Percentiles rank a stretch among this genome's conserved stretches.
These are phyloP conservation scores for Bathynomus jamesi DNA, from an alignment of 1,140 invertebrate genomes.

Conservation along the genomic window DNA sequence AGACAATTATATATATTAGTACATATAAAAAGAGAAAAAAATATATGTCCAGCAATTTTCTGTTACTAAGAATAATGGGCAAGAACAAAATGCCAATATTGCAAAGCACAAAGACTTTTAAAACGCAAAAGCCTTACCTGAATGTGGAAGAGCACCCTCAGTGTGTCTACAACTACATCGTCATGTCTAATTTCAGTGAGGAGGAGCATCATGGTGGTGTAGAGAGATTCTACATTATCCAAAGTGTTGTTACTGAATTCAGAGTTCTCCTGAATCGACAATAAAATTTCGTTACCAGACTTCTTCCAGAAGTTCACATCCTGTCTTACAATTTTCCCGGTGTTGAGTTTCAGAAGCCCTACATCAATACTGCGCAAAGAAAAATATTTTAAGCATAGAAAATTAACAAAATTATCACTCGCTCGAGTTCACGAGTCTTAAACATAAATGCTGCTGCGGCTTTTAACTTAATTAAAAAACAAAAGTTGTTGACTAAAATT, in stretches of 20 bases:
- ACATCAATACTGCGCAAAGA: constrained; percentile 54
- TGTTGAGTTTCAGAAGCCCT: constrained; percentile 56
- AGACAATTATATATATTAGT: too few relatives aligned
- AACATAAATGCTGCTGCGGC: too few relatives aligned
- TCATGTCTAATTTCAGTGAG: constrained; percentile 69
- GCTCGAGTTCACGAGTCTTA: too few relatives aligned
- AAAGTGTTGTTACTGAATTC: constrained; percentile 68
- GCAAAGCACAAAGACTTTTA: too few relatives aligned
- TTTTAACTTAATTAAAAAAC: too few relatives aligned
- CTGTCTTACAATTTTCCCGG: constrained; percentile 72
- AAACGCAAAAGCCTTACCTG: constrained; percentile 47
- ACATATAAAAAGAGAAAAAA: too few relatives aligned
- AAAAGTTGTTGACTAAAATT: too few relatives aligned
- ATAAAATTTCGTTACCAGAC: constrained; percentile 74
- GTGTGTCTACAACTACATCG: constrained; percentile 76
- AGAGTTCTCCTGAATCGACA: constrained; percentile 62
- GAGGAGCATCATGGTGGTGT: constrained; percentile 63
- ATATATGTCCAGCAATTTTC: too few relatives aligned
- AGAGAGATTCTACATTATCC: constrained; percentile 79
- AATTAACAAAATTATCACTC: background rate
- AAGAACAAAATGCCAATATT: too few relatives aligned
- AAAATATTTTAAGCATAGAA: background rate
- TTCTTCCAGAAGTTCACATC: constrained; percentile 96
- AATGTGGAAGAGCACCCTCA: constrained; percentile 65
- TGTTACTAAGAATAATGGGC: too few relatives aligned